Evolutionary conservation across 2,888 invertebrate species (phyloP).

Genomic region (Hedya salicella): DNA sequence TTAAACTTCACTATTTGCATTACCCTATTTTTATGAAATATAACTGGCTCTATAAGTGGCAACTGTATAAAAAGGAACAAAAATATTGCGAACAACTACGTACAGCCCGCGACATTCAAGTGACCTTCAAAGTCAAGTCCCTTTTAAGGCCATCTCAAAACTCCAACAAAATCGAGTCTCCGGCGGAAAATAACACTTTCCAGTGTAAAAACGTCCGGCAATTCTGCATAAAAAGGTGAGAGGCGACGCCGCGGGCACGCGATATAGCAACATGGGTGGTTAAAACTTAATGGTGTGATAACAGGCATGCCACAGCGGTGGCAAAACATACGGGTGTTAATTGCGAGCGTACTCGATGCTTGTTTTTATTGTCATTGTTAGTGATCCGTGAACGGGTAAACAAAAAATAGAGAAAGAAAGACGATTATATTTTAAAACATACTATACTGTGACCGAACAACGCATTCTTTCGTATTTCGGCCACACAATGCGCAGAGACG

Average conservation of each 20-base stretch:
- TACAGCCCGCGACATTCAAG: neutral
- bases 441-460: too few species aligned
- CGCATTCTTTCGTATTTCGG: too few species aligned
- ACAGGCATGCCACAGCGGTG: constrained; percentile 40
- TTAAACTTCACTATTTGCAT: too few species aligned
- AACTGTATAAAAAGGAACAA: too few species aligned
- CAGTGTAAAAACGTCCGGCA: constrained; percentile 20
- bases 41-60: too few species aligned
- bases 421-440: too few species aligned
- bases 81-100: too few species aligned
- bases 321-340: constrained; percentile 22
- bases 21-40: too few species aligned
- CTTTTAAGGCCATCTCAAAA: constrained; percentile 1
- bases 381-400: too few species aligned
- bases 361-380: neutral
- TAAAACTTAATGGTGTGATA: constrained; percentile 50
- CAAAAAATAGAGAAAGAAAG: too few species aligned
- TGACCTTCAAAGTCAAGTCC: neutral
- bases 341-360: neutral
- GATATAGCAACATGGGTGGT: constrained; percentile 41
- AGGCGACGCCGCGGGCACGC: constrained; percentile 23
- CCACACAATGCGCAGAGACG: too few species aligned
- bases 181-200: constrained; percentile 31
- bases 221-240: constrained; percentile 20
- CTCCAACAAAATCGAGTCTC: constrained; percentile 12